A percentile compares a stretch with the other conserved stretches of the same genome.
Evolutionary conservation across 1,140 invertebrate genomes (phyloP).

Genomic region (Hestina assimilis): DNA sequence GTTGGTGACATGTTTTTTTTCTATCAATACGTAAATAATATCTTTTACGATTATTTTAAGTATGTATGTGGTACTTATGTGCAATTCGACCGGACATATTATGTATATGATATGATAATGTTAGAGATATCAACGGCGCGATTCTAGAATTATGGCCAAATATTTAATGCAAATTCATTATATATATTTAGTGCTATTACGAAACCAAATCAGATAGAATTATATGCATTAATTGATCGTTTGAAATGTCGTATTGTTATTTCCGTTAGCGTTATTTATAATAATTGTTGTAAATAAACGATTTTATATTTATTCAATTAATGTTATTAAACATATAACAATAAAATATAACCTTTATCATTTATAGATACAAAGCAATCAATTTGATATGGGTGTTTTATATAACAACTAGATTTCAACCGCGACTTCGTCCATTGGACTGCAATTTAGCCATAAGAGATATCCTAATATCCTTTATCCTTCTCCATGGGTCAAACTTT

Average conservation of each 20-base stretch:
- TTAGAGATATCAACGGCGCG: neutral
- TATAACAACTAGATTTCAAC: too few species aligned
- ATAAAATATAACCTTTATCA: too few species aligned
- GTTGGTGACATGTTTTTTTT: conserved; percentile 16
- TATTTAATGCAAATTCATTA: neutral
- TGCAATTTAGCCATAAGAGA: too few species aligned
- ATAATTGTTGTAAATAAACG: too few species aligned
- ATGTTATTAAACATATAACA: too few species aligned
- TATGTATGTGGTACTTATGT: too few species aligned
- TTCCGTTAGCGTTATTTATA: conserved; percentile 10
- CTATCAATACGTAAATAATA: neutral
- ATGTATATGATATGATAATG: neutral
- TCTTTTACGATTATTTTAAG: neutral
- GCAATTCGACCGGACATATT: neutral
- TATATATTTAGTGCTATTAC: neutral
- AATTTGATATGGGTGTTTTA: too few species aligned
- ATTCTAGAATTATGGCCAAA: neutral
- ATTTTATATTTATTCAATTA: too few species aligned
- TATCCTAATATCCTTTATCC: too few species aligned
- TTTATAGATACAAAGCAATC: too few species aligned
- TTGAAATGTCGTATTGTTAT: conserved; percentile 8
- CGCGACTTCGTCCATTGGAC: too few species aligned
- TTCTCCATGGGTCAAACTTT: too few species aligned
- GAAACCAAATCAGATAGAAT: conserved; percentile 4
- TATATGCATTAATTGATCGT: neutral